A percentile compares a stretch with the other conserved stretches of the same genome.
phyloP scores from a whole-genome alignment of 1,140 invertebrate species.

The Caenorhabditis inopinata region DNA sequence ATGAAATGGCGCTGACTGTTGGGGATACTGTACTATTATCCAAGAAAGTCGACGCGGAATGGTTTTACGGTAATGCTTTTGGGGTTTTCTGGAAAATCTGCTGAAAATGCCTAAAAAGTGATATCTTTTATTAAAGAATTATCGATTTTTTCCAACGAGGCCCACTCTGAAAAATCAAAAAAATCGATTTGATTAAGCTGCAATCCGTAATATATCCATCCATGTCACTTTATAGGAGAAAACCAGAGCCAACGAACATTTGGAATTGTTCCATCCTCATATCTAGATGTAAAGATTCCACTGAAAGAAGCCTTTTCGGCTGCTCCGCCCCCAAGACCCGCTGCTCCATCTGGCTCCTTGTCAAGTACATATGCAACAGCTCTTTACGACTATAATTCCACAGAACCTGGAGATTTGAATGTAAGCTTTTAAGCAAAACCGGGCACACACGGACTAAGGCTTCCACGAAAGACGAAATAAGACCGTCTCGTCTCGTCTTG shows the following conservation, averaged over 20 bases:
- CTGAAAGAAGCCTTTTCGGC: constrained; percentile 14
- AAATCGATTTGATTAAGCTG: no score
- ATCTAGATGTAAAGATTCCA: constrained; percentile 32
- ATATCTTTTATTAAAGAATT: no score
- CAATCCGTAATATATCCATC: no score
- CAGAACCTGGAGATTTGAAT: constrained; percentile 32
- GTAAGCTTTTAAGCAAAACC: background rate
- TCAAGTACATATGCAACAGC: background rate
- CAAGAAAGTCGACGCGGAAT: constrained; percentile 38
- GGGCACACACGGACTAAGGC: no score
- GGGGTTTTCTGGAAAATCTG: background rate
- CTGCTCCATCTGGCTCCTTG: background rate
- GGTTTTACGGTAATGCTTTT: constrained; percentile 35
- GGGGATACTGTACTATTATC: constrained; percentile 33
- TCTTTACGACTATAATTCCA: constrained; percentile 37
- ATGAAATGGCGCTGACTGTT: constrained; percentile 7
- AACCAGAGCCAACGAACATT: background rate
- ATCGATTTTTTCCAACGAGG: no score
- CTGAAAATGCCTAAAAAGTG: background rate
- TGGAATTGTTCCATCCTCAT: constrained; percentile 32
- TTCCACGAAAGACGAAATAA: no score
- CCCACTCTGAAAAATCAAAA: no score
- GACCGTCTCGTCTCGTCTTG: no score
- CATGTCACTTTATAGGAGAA: no score
- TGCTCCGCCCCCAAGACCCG: background rate